A percentile compares a stretch with the other conserved stretches of the same genome.
phyloP scores from a whole-genome alignment of 2,888 invertebrate species.

The Raillietiella orientalis region DNA sequence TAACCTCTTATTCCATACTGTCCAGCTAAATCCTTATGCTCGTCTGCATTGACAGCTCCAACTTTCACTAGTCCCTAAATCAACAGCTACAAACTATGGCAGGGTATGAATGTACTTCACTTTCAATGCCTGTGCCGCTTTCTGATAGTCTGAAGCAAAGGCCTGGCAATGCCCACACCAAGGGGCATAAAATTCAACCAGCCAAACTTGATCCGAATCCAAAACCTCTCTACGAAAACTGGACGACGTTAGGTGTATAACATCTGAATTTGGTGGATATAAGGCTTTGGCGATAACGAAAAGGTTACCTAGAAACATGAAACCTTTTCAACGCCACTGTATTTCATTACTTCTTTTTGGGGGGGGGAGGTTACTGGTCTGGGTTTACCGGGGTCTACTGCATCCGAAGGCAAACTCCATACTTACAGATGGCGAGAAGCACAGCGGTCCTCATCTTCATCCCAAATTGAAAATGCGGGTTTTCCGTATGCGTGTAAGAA shows the following conservation, averaged over 20 bases:
- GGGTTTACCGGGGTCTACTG: no score
- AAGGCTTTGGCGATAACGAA: constrained; percentile 6
- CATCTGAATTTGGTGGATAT: constrained; percentile 21
- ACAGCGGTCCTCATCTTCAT: no score
- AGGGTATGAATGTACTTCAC: constrained; percentile 15
- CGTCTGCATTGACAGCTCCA: constrained; percentile 73
- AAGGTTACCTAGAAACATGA: no score
- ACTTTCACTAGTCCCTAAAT: constrained; percentile 61
- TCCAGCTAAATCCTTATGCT: constrained; percentile 41
- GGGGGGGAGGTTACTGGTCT: no score
- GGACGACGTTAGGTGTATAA: constrained; percentile 46
- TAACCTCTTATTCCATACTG: constrained; percentile 62
- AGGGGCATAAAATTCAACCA: constrained; percentile 85
- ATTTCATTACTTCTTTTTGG: no score
- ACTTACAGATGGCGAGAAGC: no score
- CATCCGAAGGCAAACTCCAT: no score
- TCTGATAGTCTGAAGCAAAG: constrained; percentile 69
- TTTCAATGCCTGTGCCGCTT: constrained; percentile 69
- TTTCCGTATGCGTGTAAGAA: no score
- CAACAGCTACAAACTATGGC: no score
- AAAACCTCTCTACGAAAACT: constrained; percentile 61
- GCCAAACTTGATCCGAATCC: constrained; percentile 57
- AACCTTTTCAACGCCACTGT: no score
- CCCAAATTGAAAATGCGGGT: no score
- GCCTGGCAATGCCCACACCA: constrained; percentile 71